Base-by-base conservation (phyloP, 1,140 invertebrate genomes). In the Propsilocerus akamusi region DNA sequence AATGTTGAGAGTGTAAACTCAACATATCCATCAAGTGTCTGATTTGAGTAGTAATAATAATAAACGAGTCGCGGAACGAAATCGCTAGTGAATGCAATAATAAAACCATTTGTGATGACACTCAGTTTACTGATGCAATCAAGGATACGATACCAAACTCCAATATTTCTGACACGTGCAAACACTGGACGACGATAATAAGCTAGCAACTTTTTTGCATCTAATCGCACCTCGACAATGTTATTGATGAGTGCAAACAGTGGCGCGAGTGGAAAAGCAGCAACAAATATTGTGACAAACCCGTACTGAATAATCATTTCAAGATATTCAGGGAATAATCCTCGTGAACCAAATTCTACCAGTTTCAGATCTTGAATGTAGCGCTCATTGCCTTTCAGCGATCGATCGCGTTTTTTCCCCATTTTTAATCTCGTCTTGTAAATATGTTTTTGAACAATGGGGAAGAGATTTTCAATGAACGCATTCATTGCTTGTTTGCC, bases 21-120 rank as follows among this genome's bases (percentile, higher is more conserved):
- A 5, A 95, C 70, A 67, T 91, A 97, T 12, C 86, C 83, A 49
- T 77, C 57, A 41, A 93, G 59, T 12, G 69, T 73, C 17, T 83
- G 66, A 17, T 68, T 53, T 46, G 74, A 78, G 12, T 77, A 70
- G 4, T 67, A 64, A 28, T 76, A 66, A 52, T 69, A 69, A 66
- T 97, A 98, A 7, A 97, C 81, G 37, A 97, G 58, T 46, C 85
- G 78, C 11, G 95, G 94, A 53, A 99, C 89, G 67, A 97, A 94
- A 59, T 97, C 92, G 0, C 93, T 97, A 3, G 95, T 97, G 69
- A 99, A 99, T 28, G 95, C 95, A 60, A 99, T 98, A 48, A 99
- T 94, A 59, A 97, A 92, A 47, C 86, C 95, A 71, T 97, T 97
- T 37, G 87, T 92, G 17, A 96, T 81, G 11, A 97, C 84, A 47